Conservation (phyloP, 1,140 invertebrate species). For the Drosophila cardini region DNA sequence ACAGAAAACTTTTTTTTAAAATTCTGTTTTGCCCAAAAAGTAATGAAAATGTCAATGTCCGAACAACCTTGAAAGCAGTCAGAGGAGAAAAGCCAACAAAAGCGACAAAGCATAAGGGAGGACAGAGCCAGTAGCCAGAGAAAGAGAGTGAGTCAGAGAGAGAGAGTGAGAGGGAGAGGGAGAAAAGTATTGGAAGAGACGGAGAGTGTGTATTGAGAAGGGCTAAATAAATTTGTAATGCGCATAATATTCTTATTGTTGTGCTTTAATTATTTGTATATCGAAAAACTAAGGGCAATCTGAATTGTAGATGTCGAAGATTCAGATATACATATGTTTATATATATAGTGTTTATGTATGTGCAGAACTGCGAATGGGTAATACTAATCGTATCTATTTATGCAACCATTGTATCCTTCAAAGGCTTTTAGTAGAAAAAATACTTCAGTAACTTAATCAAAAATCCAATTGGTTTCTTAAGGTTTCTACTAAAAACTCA, state of each 20-base stretch:
- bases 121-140: constrained; percentile 14
- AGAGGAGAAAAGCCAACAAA: constrained; percentile 79
- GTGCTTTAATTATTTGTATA: constrained; percentile 37
- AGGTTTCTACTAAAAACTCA: too few relatives aligned
- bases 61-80: constrained; percentile 84
- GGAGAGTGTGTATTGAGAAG: constrained; percentile 52
- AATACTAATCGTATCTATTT: constrained; percentile 25
- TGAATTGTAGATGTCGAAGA: constrained; percentile 33
- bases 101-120: constrained; percentile 45
- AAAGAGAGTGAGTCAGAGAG: not conserved
- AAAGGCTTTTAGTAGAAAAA: too few relatives aligned
- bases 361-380: constrained; percentile 16
- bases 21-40: constrained; percentile 66
- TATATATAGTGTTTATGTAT: too few relatives aligned
- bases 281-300: constrained; percentile 43
- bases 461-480: too few relatives aligned
- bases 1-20: constrained; percentile 56
- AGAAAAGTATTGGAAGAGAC: constrained; percentile 6
- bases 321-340: not conserved
- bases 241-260: constrained; percentile 58
- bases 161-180: constrained; percentile 3
- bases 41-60: constrained; percentile 84
- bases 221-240: constrained; percentile 70
- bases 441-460: too few relatives aligned
- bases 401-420: not conserved